These are phyloP conservation scores for Periplaneta americana DNA, from an alignment of 1,140 invertebrate species.

Conservation along the genomic window DNA sequence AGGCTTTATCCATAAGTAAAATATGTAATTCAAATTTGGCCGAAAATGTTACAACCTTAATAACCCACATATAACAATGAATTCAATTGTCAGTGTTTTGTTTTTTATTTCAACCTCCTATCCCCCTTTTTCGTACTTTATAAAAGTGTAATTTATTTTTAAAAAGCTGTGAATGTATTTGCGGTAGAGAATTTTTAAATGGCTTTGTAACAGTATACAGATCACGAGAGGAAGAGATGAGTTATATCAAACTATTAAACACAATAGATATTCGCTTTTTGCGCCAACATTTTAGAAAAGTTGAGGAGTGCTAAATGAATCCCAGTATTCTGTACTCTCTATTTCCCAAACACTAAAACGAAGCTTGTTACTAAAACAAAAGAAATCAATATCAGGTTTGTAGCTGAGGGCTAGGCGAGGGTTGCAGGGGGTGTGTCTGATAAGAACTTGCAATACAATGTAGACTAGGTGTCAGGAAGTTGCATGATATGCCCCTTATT, in stretches of 20 bases:
- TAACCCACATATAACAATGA: neutral
- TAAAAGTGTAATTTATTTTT: neutral
- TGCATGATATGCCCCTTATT: neutral
- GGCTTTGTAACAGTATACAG: neutral
- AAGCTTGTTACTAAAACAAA: neutral
- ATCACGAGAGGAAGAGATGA: neutral
- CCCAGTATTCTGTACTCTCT: neutral
- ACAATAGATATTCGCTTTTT: neutral
- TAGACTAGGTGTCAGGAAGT: neutral
- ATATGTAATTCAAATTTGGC: too few relatives aligned
- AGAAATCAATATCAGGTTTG: neutral
- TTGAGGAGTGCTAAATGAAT: neutral
- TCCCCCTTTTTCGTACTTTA: too few relatives aligned
- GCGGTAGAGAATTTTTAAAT: neutral
- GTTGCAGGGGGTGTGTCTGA: too few relatives aligned
- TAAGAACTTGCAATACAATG: neutral
- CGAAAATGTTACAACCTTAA: too few relatives aligned
- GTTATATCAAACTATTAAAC: neutral
- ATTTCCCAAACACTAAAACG: neutral
- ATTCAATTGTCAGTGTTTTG: neutral
- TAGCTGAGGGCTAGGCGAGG: neutral
- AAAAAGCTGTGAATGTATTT: neutral
- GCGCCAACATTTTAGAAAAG: neutral
- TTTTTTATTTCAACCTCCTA: neutral
- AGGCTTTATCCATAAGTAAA: too few relatives aligned